Evolutionary conservation across 2,797 vertebrate species (phyloP).

Genomic region (Notolepis coatsorum): DNA sequence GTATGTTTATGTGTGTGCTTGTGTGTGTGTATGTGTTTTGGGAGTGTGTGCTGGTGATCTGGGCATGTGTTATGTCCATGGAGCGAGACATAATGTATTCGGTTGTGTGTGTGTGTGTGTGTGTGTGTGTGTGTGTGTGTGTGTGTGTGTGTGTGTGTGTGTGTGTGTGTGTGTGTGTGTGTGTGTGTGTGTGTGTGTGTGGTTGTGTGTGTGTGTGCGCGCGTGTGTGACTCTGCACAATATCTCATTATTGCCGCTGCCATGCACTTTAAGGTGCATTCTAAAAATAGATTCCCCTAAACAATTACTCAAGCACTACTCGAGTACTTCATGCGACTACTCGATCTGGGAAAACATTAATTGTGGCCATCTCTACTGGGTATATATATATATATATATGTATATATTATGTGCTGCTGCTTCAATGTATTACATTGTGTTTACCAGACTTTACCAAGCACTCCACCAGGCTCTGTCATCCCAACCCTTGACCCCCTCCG

Average conservation of each 20-base stretch:
- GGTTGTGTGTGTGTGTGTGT: slow-evolving; percentile 2
- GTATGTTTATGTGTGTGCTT: neutral
- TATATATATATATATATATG: slow-evolving; percentile 2
- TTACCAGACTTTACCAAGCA: too few species aligned
- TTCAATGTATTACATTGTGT: too few species aligned
- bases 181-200: slow-evolving; percentile 10
- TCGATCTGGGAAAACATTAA: too few species aligned
- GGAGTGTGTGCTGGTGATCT: neutral
- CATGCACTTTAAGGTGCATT: too few species aligned
- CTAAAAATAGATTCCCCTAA: too few species aligned
- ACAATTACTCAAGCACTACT: too few species aligned
- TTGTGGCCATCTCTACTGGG: too few species aligned
- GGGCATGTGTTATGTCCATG: too few species aligned
- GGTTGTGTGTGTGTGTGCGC: slow-evolving; percentile 8
- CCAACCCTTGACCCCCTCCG: slow-evolving; percentile 50
- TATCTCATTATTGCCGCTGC: too few species aligned
- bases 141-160: slow-evolving; percentile 3
- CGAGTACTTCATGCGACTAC: too few species aligned
- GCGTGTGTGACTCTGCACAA: too few species aligned
- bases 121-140: neutral
- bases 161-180: neutral
- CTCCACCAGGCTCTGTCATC: slow-evolving; percentile 44
- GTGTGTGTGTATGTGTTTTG: slow-evolving; percentile 1
- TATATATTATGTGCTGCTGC: slow-evolving; percentile 3
- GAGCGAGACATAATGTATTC: too few species aligned